Evolutionary conservation across 1,140 invertebrate genomes (phyloP).

Genomic region (Tetramorium alpestre): DNA sequence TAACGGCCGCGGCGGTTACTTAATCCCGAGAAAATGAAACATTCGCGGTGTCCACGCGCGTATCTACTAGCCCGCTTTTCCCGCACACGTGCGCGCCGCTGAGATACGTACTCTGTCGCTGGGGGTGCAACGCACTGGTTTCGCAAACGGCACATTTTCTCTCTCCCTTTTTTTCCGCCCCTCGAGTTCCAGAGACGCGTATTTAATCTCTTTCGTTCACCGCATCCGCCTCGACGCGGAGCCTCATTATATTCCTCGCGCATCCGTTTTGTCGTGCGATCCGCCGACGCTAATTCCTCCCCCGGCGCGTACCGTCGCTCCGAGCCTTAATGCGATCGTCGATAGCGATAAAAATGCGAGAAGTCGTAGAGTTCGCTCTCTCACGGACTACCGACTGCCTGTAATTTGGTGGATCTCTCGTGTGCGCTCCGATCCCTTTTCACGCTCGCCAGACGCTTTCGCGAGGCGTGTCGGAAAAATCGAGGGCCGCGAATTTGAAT

Average conservation of each 20-base stretch:
- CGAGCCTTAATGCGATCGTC: constrained; percentile 54
- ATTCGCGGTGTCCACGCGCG: constrained; percentile 65
- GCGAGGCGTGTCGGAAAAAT: constrained; percentile 51
- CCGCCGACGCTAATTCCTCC: constrained; percentile 47
- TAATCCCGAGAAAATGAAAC: constrained; percentile 85
- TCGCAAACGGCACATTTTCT: constrained; percentile 40
- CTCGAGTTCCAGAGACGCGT: not conserved
- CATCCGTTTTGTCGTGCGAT: constrained; percentile 55
- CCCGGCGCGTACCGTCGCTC: not conserved
- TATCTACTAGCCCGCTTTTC: constrained; percentile 69
- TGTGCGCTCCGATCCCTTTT: not conserved
- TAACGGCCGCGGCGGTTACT: constrained; percentile 82
- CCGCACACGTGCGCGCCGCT: not conserved
- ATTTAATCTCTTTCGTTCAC: constrained; percentile 50
- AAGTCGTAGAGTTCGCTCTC: constrained; percentile 31
- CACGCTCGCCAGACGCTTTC: constrained; percentile 9
- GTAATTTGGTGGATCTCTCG: constrained; percentile 56
- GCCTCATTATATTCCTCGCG: constrained; percentile 54
- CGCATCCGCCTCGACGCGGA: constrained; percentile 8
- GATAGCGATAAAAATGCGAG: constrained; percentile 59
- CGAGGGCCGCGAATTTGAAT: constrained; percentile 72
- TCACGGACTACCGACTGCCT: constrained; percentile 24
- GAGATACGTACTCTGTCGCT: constrained; percentile 27
- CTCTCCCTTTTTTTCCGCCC: too few relatives aligned
- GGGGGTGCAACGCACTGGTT: not conserved